These are phyloP conservation scores for Digitonthophagus gazella DNA, from an alignment of 2,888 invertebrate species.

Conservation along the genomic window DNA sequence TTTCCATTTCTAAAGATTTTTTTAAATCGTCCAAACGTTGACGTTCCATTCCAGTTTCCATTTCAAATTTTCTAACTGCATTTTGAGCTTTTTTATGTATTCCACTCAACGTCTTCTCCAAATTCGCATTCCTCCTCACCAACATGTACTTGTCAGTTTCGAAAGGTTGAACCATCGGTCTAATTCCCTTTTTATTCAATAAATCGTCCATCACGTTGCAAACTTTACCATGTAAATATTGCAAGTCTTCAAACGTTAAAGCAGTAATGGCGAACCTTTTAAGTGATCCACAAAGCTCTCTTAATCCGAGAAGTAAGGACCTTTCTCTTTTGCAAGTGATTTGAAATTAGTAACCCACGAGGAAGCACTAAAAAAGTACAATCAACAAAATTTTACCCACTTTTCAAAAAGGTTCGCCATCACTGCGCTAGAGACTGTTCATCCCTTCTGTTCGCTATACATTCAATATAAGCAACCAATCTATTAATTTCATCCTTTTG, in stretches of 20 bases:
- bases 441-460: conserved; percentile 46
- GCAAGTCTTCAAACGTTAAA: conserved; percentile 56
- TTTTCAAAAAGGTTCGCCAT: too few relatives aligned
- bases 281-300: too few relatives aligned
- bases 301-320: too few relatives aligned
- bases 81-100: conserved; percentile 55
- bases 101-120: conserved; percentile 53
- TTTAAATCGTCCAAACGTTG: conserved; percentile 35
- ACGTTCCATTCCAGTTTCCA: conserved; percentile 33
- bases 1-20: conserved; percentile 32
- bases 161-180: conserved; percentile 46
- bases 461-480: conserved; percentile 56
- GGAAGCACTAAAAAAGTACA: too few relatives aligned
- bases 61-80: conserved; percentile 42
- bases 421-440: too few relatives aligned
- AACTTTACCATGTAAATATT: conserved; percentile 56
- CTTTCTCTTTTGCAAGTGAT: too few relatives aligned
- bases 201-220: conserved; percentile 54
- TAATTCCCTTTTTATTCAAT: conserved; percentile 33
- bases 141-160: conserved; percentile 51
- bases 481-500: conserved; percentile 59
- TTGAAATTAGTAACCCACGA: too few relatives aligned
- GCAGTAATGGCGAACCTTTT: too few relatives aligned
- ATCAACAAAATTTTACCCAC: too few relatives aligned
- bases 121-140: conserved; percentile 51